These are phyloP conservation scores for Halocynthia roretzi DNA, from an alignment of 23 tunicate genomes.

Conservation along the genomic window DNA sequence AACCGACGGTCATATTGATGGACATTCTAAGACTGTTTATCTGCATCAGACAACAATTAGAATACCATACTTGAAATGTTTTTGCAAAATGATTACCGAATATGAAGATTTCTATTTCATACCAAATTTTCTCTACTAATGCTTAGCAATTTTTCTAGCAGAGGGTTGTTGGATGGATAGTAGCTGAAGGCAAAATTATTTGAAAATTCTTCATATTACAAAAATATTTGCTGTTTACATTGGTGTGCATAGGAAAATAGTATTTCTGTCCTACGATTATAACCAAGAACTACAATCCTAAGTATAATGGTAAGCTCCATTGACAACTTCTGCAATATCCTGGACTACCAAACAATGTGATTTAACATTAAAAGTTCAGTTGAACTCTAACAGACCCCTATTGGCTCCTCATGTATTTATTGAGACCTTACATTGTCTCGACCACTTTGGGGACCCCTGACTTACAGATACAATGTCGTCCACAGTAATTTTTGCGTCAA, in stretches of 20 bases:
- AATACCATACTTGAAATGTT: neutral
- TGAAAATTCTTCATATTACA: no score
- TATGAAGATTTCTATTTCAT: neutral
- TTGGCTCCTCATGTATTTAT: neutral
- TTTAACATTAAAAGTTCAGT: neutral
- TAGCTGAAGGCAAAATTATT: no score
- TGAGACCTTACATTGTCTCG: no score
- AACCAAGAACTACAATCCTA: no score
- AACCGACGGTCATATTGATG: slow-evolving; percentile 61
- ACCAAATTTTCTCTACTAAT: no score
- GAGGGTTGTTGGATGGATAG: neutral
- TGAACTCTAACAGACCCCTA: neutral
- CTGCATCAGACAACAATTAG: neutral
- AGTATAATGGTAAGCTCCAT: no score
- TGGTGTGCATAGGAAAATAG: no score
- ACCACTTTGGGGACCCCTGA: neutral
- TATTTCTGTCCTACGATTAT: no score
- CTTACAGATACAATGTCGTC: slow-evolving; percentile 41
- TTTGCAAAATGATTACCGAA: neutral
- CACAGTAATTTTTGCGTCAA: slow-evolving; percentile 32
- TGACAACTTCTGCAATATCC: neutral
- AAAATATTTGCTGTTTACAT: no score
- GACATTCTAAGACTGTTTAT: slow-evolving; percentile 61
- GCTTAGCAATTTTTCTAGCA: neutral
- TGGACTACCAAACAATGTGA: neutral